phyloP scores from a whole-genome alignment of 1,140 invertebrate genomes.

The Babylonia areolata region DNA sequence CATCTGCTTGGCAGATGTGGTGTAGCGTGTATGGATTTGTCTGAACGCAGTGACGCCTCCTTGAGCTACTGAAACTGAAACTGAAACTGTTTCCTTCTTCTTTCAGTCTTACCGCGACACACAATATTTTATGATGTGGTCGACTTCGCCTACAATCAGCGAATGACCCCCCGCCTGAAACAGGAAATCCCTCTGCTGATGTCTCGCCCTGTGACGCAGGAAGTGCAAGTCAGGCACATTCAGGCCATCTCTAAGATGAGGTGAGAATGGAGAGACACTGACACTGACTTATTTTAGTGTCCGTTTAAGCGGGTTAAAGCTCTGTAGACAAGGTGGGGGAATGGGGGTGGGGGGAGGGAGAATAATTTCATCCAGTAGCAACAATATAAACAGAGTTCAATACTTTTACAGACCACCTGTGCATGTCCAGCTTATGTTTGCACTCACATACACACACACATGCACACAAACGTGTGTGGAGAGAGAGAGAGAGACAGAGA shows the following conservation, averaged over 20 bases:
- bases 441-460: too few species aligned
- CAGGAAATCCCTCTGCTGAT: conserved; percentile 67
- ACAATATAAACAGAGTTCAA: neutral
- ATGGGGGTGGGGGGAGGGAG: too few species aligned
- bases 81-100: neutral
- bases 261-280: too few species aligned
- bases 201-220: conserved; percentile 66
- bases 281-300: neutral
- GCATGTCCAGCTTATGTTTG: too few species aligned
- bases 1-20: too few species aligned
- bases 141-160: conserved; percentile 71
- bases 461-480: too few species aligned
- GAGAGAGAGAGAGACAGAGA: too few species aligned
- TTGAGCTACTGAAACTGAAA: too few species aligned
- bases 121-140: conserved; percentile 76
- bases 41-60: too few species aligned
- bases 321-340: neutral
- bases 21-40: too few species aligned
- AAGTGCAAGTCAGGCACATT: conserved; percentile 72
- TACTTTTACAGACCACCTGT: too few species aligned
- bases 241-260: conserved; percentile 70
- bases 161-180: conserved; percentile 65
- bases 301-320: neutral
- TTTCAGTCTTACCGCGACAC: conserved; percentile 69
- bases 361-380: neutral